A percentile compares a stretch with the other conserved stretches of the same genome.
Evolutionary conservation across 2,888 invertebrate species (phyloP).

Genomic region (Hirtodrosophila histrioides): DNA sequence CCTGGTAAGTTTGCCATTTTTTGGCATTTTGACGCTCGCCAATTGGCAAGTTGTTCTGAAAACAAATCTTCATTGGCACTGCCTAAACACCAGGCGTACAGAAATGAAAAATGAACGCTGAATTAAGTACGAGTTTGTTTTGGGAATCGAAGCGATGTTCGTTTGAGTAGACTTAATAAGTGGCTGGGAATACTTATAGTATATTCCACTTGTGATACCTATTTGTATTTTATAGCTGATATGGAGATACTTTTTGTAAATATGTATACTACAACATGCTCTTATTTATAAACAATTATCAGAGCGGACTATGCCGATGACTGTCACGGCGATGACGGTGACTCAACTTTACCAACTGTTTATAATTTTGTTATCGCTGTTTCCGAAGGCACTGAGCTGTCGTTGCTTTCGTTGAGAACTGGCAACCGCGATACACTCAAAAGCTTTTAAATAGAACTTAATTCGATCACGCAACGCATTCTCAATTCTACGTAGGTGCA

Average conservation of each 20-base stretch:
- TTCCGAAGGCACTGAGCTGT: constrained; percentile 1
- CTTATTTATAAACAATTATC: constrained; percentile 32
- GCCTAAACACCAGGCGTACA: too few relatives aligned
- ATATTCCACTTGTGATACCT: too few relatives aligned
- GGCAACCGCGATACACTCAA: neutral
- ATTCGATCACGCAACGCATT: constrained; percentile 26
- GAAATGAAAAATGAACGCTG: too few relatives aligned
- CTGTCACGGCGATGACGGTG: constrained; percentile 26
- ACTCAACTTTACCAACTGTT: constrained; percentile 37
- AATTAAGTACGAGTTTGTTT: too few relatives aligned
- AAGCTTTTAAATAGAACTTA: constrained; percentile 30
- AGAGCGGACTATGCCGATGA: constrained; percentile 25
- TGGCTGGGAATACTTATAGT: too few relatives aligned
- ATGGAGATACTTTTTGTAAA: neutral
- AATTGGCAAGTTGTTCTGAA: too few relatives aligned
- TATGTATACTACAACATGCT: constrained; percentile 4
- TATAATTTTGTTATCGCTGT: constrained; percentile 40
- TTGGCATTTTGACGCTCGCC: too few relatives aligned
- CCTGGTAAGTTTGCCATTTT: too few relatives aligned
- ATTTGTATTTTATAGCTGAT: neutral
- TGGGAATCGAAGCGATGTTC: too few relatives aligned
- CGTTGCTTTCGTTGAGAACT: constrained; percentile 3
- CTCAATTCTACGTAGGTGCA: constrained; percentile 7
- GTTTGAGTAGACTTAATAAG: too few relatives aligned
- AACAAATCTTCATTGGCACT: too few relatives aligned